These are phyloP conservation scores for Autographa gamma DNA, from an alignment of 2,888 invertebrate genomes.

Conservation along the genomic window DNA sequence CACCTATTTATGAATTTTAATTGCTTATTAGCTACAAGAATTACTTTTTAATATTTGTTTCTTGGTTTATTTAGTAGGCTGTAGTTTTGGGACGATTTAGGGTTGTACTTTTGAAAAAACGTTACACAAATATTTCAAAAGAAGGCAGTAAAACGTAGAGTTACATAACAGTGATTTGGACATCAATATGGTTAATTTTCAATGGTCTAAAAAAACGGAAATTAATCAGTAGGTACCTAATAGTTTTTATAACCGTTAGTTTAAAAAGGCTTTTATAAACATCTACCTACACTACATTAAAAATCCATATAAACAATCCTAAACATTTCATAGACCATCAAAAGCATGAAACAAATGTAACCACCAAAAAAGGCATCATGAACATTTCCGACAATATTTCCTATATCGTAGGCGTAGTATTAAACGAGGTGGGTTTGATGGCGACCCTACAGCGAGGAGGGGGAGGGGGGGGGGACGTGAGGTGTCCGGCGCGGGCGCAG, in stretches of 20 bases:
- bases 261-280: too few relatives aligned
- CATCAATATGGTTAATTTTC: too few relatives aligned
- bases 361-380: constrained; percentile 48
- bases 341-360: constrained; percentile 45
- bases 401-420: constrained; percentile 57
- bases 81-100: constrained; percentile 18
- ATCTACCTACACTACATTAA: not conserved
- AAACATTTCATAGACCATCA: constrained; percentile 11
- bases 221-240: too few relatives aligned
- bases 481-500: constrained; percentile 85
- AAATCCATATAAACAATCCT: not conserved
- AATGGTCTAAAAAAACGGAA: too few relatives aligned
- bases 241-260: too few relatives aligned
- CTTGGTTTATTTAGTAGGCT: constrained; percentile 11
- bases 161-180: too few relatives aligned
- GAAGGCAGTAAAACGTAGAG: too few relatives aligned
- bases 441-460: constrained; percentile 69
- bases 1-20: constrained; percentile 55
- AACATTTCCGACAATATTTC: constrained; percentile 41
- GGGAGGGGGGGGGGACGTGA: constrained; percentile 73
- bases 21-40: constrained; percentile 52
- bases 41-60: constrained; percentile 39
- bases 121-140: too few relatives aligned
- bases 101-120: not conserved
- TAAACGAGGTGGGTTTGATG: constrained; percentile 51